Evolutionary conservation across 2,888 invertebrate genomes (phyloP), one percentile per base, ranked within the genome.

Genomic region (Agonum fuliginosum): DNA sequence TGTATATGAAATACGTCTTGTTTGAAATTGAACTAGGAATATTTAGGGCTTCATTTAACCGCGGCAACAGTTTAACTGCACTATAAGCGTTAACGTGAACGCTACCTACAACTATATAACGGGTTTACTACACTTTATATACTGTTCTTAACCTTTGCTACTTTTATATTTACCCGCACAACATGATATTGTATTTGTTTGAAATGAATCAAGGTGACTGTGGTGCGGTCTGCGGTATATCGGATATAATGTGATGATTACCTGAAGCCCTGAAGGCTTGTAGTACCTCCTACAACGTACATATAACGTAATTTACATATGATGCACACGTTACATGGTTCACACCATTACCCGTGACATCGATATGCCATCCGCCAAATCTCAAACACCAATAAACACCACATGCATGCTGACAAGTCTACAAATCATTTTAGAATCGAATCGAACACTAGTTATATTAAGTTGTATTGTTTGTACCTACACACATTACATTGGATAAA

Each of bases 21-120:
- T 20, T 12, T 20, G 54, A 8, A 54, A 54, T 54, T 54, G 54
- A 54, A 54, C 24, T n/a, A 24, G 22, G 54, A 54, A 54, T 54
- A 54, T 54, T 54, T 54, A 54, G 54, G 22, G 24, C 24, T n/a
- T 54, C 54, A 54, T 54, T 54, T 24, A 54, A 12, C 5, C 54
- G 10, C n/a, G n/a, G n/a, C n/a, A n/a, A n/a, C n/a, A n/a, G n/a
- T n/a, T n/a, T n/a, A n/a, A n/a, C n/a, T n/a, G n/a, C n/a, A n/a
- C n/a, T n/a, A n/a, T n/a, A n/a, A n/a, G n/a, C n/a, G n/a, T n/a
- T n/a, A n/a, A 12, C n/a, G 54, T 10, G 54, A 54, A 54, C 24
- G 24, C n/a, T n/a, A n/a, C n/a, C n/a, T n/a, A n/a, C n/a, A 14
- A 43, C 14, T 43, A 43, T 14, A 14, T 43, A 14, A 14, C 1